phyloP scores from a whole-genome alignment of 2,888 invertebrate genomes.

The Apamea sordens region DNA sequence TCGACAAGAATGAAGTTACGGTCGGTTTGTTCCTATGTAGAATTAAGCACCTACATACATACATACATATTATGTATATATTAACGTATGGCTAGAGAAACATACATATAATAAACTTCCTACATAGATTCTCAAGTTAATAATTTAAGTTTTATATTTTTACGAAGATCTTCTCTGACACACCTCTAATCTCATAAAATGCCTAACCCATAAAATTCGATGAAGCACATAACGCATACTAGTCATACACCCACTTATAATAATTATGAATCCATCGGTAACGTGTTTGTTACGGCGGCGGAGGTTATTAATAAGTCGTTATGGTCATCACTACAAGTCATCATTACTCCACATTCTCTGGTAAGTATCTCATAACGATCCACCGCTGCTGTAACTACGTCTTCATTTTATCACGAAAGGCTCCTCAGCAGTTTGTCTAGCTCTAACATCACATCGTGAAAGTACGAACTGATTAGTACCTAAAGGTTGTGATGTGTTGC shows the following conservation, averaged over 20 bases:
- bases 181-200: neutral
- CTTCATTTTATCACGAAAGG: constrained; percentile 17
- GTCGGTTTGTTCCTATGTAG: neutral
- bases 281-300: constrained; percentile 4
- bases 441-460: neutral
- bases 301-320: constrained; percentile 31
- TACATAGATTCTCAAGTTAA: neutral
- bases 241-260: neutral
- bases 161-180: neutral
- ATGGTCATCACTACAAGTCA: constrained; percentile 12
- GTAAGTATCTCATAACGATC: constrained; percentile 5
- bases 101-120: neutral
- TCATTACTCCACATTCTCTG: constrained; percentile 27
- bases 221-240: neutral
- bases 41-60: neutral
- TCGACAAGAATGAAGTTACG: neutral
- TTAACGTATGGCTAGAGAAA: neutral
- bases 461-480: neutral
- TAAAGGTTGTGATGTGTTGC: neutral
- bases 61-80: neutral
- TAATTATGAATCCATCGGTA: constrained; percentile 7
- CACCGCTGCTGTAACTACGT: neutral
- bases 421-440: neutral
- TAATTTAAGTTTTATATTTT: neutral
- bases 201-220: neutral